Evolutionary conservation across 2,113 vertebrate genomes (phyloP).

Genomic region (Pandion haliaetus): DNA sequence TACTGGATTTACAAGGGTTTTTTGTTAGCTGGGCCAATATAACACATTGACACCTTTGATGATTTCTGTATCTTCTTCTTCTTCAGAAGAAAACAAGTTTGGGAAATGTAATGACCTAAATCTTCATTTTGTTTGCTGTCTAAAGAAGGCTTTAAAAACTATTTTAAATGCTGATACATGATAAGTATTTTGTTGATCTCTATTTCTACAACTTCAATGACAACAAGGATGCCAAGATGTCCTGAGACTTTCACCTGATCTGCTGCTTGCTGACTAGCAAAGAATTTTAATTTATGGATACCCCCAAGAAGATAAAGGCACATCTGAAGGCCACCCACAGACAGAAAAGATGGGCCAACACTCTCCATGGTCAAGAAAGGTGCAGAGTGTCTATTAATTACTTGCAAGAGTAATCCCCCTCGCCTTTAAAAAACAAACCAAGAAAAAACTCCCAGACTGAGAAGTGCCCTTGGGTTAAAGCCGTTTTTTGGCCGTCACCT

Average conservation of each 20-base stretch:
- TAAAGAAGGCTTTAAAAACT: neutral
- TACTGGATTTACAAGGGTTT: neutral
- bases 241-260: neutral
- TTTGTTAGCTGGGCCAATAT: neutral
- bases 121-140: neutral
- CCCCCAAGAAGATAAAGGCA: neutral
- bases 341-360: neutral
- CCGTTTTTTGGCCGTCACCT: neutral
- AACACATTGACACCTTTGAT: neutral
- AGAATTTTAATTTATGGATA: neutral
- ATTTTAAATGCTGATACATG: neutral
- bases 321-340: neutral
- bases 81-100: neutral
- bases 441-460: neutral
- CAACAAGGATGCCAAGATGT: neutral
- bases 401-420: neutral
- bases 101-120: neutral
- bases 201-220: neutral
- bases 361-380: fast-evolving
- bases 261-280: neutral
- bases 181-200: neutral
- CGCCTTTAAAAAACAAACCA: neutral
- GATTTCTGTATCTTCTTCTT: neutral
- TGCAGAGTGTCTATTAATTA: neutral
- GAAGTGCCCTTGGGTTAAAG: neutral